Percentiles rank a stretch among this genome's conserved stretches.
These are phyloP conservation scores for Spondyliosoma cantharus DNA, from an alignment of 2,797 vertebrate genomes.

Conservation along the genomic window DNA sequence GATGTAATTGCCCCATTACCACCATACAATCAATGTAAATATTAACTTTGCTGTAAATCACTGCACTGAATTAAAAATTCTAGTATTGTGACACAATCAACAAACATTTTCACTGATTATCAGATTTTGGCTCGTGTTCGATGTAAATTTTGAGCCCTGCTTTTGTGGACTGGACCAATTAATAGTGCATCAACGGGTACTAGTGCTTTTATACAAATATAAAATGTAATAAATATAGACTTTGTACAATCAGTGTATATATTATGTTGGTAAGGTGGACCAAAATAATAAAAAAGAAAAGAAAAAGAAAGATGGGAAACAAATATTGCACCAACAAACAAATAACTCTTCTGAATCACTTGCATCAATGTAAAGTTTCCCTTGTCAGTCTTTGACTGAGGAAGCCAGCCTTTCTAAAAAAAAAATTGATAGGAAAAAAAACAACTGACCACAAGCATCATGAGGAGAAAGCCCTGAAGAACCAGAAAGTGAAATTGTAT, in stretches of 20 bases:
- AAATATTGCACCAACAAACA: background rate
- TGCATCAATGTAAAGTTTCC: background rate
- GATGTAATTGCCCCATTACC: no score
- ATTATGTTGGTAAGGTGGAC: background rate
- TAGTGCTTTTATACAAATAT: background rate
- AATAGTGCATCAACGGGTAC: background rate
- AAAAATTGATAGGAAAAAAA: no score
- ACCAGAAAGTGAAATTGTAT: background rate
- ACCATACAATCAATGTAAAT: no score
- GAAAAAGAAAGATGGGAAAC: background rate
- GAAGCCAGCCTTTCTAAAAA: background rate
- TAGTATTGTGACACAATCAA: no score
- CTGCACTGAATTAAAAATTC: no score
- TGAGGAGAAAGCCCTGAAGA: background rate
- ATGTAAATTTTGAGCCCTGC: no score
- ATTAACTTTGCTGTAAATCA: no score
- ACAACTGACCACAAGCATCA: background rate
- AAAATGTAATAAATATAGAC: background rate
- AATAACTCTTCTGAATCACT: background rate
- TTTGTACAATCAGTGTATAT: background rate
- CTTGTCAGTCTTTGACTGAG: background rate
- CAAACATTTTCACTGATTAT: no score
- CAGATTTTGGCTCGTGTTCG: no score
- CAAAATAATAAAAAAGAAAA: background rate
- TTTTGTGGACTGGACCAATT: background rate